A percentile compares a stretch with the other conserved stretches of the same genome.
phyloP scores from a whole-genome alignment of 2,888 invertebrate genomes.

The Aphidius colemani region DNA sequence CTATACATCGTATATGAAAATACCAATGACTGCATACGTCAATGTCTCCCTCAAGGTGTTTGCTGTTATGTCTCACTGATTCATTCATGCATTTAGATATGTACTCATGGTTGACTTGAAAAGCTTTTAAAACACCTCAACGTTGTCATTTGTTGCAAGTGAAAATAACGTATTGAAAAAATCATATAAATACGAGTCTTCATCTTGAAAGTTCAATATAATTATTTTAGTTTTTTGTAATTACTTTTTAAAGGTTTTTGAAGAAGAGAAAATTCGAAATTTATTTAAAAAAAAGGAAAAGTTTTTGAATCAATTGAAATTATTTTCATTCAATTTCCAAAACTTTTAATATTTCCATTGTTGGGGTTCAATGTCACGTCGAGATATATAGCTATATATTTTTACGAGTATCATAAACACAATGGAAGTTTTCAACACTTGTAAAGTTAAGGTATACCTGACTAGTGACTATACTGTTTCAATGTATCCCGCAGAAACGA shows the following conservation, averaged over 20 bases:
- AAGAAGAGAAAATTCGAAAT: too few relatives aligned
- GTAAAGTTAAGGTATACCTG: too few relatives aligned
- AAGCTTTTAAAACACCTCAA: constrained; percentile 14
- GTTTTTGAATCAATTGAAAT: too few relatives aligned
- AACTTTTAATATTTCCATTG: not conserved
- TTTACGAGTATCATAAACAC: too few relatives aligned
- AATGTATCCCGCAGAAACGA: too few relatives aligned
- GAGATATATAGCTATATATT: too few relatives aligned
- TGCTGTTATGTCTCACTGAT: constrained; percentile 46
- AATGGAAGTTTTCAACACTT: not conserved
- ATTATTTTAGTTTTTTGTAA: not conserved
- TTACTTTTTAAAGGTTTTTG: too few relatives aligned
- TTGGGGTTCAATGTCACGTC: too few relatives aligned
- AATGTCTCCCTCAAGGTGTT: constrained; percentile 41
- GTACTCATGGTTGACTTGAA: constrained; percentile 13
- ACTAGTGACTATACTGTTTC: too few relatives aligned
- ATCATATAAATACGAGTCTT: not conserved
- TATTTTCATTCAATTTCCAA: too few relatives aligned
- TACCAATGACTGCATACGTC: not conserved
- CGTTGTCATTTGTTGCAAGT: constrained; percentile 1
- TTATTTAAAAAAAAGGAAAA: too few relatives aligned
- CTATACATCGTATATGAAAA: not conserved
- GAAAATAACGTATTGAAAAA: not conserved
- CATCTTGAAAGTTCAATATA: not conserved
- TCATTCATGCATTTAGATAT: constrained; percentile 2